These are phyloP conservation scores for Raphicerus campestris DNA, from an alignment of 2,113 vertebrate genomes.

Conservation along the genomic window DNA sequence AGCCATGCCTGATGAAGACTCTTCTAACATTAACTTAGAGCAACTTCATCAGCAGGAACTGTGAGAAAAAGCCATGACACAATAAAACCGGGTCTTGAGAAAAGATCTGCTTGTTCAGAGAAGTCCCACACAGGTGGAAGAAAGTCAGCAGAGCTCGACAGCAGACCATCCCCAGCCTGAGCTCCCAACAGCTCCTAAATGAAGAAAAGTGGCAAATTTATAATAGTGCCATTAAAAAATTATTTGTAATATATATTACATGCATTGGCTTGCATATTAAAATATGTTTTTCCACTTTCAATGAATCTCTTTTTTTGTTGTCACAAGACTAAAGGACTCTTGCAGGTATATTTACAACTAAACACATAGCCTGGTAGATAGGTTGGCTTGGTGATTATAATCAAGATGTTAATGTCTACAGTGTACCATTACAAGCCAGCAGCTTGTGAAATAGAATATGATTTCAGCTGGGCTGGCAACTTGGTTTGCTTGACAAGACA, in stretches of 20 bases:
- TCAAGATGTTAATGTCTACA: neutral
- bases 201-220: neutral
- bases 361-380: neutral
- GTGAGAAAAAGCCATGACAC: neutral
- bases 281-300: neutral
- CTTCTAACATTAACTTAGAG: neutral
- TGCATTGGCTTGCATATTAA: neutral
- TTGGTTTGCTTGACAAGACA: neutral
- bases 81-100: neutral
- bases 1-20: neutral
- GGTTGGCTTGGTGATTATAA: neutral
- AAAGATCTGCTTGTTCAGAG: neutral
- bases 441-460: neutral
- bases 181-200: neutral
- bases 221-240: neutral
- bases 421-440: neutral
- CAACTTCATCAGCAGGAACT: neutral
- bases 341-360: neutral
- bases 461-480: neutral
- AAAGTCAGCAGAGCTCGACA: neutral
- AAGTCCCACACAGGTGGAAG: neutral
- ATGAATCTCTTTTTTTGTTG: neutral
- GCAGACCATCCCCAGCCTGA: neutral
- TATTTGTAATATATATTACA: neutral
- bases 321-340: neutral